Base-by-base conservation (phyloP, 1,140 invertebrate species). In the Eupeodes corollae region DNA sequence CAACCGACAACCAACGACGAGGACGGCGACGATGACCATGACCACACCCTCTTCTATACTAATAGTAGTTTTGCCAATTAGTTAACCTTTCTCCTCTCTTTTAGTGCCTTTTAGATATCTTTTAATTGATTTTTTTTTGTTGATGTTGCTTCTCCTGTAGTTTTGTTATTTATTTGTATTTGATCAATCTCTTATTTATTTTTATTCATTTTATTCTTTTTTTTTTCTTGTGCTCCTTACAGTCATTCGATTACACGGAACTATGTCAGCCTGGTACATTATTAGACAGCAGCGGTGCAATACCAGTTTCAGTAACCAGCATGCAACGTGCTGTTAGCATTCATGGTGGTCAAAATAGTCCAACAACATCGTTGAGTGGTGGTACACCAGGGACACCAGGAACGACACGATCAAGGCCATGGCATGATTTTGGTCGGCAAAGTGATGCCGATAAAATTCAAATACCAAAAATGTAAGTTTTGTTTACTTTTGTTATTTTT, bases 401-500 rank as follows among this genome's bases (percentile, higher is more conserved):
- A 48, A 77, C 75, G 33, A 73, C 80, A 15, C 80, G 83, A 55
- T 88, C 84, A 33, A 70, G 87, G 53, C 87, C 87, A 46, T 91
- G 87, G 88, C 87, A 90, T 69, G 87, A 93, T 70, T 93, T 92
- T 68, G 88, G 88, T 18, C 74, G 90, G 52, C 89, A 91, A 63
- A 90, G 89, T 61, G 89, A 94, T 69, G 86, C 87, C 44, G 91
- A 93, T 70, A 94, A 94, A 78, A 91, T 95, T 56, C 89, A 94
- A 75, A 96, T 96, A 78, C 88, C 91, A 69, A 97, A 96, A 87
- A 76, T 94, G 91, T 96, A 76, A 91, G 90, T 88, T 9, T 31
- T 37, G 3, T 37, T 37, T 16, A 3, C 6, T 37, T 37, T 37
- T 37, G 35, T 11, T 3, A 14, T n/a, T 16, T n/a, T 10, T 37